Percentiles rank a stretch among this genome's conserved stretches.
These are phyloP conservation scores for Platanista minor DNA, from an alignment of 2,113 vertebrate genomes.

Conservation along the genomic window DNA sequence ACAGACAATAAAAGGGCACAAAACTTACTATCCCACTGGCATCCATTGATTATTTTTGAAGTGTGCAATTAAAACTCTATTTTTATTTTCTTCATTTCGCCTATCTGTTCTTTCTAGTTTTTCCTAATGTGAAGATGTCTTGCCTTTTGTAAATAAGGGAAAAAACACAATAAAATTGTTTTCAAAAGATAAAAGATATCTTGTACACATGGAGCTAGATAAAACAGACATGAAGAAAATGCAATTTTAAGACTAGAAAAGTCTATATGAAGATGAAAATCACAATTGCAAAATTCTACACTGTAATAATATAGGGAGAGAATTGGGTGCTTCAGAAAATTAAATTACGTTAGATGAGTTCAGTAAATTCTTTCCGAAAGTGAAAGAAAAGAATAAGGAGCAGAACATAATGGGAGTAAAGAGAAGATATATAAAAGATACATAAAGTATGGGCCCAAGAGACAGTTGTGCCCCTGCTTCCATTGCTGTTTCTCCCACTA, in stretches of 20 bases:
- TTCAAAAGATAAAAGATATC: background rate
- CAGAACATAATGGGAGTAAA: background rate
- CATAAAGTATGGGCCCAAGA: too few species aligned
- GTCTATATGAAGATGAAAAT: background rate
- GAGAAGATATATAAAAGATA: too few species aligned
- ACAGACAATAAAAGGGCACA: background rate
- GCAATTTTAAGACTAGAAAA: constrained; percentile 22
- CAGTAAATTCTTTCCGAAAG: background rate
- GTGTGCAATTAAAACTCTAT: background rate
- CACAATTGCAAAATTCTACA: background rate
- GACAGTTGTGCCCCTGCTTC: too few species aligned
- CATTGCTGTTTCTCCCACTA: background rate
- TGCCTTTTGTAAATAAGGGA: constrained; percentile 50
- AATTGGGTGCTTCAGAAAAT: constrained; percentile 47
- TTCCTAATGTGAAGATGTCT: background rate
- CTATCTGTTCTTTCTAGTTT: background rate
- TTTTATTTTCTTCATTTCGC: constrained; percentile 40
- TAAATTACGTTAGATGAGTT: background rate
- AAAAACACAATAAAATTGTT: background rate
- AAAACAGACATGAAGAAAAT: constrained; percentile 2
- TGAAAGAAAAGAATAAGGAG: background rate
- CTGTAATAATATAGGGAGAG: constrained; percentile 1
- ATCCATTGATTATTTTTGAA: background rate
- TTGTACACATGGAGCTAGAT: background rate
- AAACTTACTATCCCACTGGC: background rate